Conservation (phyloP, 2,888 invertebrate genomes). For the Pachliopta kotzebuea region DNA sequence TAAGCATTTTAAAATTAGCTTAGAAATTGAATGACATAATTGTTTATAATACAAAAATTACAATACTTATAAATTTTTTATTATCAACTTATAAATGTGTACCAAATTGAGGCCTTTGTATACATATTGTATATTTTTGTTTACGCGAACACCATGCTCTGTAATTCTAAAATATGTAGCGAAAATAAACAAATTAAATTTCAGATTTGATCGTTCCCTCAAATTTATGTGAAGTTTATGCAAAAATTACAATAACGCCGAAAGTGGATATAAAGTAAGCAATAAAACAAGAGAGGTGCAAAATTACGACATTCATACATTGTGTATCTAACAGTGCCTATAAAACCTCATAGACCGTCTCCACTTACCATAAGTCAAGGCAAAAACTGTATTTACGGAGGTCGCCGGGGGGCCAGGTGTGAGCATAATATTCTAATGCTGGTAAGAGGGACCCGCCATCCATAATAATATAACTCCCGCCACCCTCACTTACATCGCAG, state of each 20-base stretch:
- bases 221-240: neutral
- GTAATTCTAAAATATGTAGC: neutral
- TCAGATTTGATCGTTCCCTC: neutral
- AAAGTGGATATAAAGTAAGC: neutral
- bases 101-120: too few relatives aligned
- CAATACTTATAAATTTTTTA: too few relatives aligned
- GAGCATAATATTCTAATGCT: slow-evolving; percentile 73
- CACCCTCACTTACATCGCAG: slow-evolving; percentile 43
- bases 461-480: slow-evolving; percentile 66
- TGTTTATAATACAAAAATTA: neutral
- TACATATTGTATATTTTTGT: too few relatives aligned
- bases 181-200: neutral
- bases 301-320: slow-evolving; percentile 18
- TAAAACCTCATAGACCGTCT: slow-evolving; percentile 41
- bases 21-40: neutral
- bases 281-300: slow-evolving; percentile 13
- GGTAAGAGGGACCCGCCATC: slow-evolving; percentile 66
- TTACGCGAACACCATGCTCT: neutral
- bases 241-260: neutral
- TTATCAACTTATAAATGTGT: too few relatives aligned
- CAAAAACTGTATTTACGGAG: slow-evolving; percentile 65
- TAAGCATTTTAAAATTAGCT: neutral
- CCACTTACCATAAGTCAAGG: slow-evolving; percentile 47
- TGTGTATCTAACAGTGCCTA: slow-evolving; percentile 31
- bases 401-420: slow-evolving; percentile 61